Base-by-base conservation (phyloP, 2,113 vertebrate species). In the Archocentrus centrarchus region DNA sequence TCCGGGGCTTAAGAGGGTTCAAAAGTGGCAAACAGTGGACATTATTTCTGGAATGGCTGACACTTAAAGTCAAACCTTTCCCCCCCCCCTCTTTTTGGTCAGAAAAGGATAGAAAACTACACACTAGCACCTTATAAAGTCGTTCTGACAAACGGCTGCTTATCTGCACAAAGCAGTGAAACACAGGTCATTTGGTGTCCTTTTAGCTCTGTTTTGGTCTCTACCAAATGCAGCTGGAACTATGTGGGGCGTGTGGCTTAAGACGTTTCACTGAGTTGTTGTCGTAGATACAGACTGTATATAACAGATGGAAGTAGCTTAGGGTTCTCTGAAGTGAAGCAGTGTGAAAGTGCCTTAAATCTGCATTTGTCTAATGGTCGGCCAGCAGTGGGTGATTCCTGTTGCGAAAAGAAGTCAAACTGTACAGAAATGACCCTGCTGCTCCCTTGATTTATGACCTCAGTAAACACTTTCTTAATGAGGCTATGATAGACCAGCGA, bases 171-270 rank as follows among this genome's bases (percentile, higher is more conserved):
- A 62, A 37, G 17, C 10, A 7, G 10, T 70, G 32, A 53, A 37
- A 59, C 53, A 59, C 32, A 44, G 27, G n/a, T 47, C 73, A 64
- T 58, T 73, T 73, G 24, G 17, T 73, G 27, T 57, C 59, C 20
- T 30, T 82, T 80, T 60, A 61, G 39, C 55, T 50, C 61, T 3
- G 6, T 53, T 79, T 88, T 53, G 17, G 27, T 80, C 9, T 82
- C 57, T 18, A 63, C 59, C 68, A 63, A 22, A 18, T 66, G 15
- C 24, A 70, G 41, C 41, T 70, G 11, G 11, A 70, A 50, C 30
- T 70, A 50, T 50, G 44, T 2, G 3, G 3, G 24, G 44, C 30
- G 24, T 70, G 41, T 27, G 44, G 44, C 44, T 20, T 44, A 39
- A 15, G 8, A 39, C 7, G 66, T 59, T 57, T 18, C 39, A 37